Conservation (phyloP, 2,113 vertebrate genomes). For the Sylvia atricapilla region DNA sequence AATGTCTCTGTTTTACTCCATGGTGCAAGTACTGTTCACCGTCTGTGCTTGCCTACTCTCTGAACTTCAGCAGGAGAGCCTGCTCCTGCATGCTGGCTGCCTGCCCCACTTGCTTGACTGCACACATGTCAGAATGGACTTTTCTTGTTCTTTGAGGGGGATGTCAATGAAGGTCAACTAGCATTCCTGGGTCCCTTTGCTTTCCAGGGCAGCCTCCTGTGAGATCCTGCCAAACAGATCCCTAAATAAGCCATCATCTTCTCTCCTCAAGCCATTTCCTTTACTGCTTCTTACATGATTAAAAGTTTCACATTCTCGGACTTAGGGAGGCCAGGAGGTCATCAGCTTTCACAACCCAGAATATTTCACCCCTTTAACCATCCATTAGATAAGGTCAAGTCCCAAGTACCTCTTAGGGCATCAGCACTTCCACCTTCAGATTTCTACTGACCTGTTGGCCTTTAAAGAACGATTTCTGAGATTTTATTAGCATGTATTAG, state of each 20-base stretch:
- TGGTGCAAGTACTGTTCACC: background rate
- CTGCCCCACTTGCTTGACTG: background rate
- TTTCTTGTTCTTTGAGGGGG: background rate
- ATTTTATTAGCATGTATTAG: background rate
- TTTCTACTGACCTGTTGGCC: background rate
- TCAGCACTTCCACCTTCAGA: background rate
- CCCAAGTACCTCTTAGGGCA: background rate
- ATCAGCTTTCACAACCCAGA: background rate
- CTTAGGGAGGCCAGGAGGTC: background rate
- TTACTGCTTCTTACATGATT: background rate
- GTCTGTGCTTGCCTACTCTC: background rate
- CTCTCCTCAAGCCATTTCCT: background rate
- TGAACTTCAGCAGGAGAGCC: background rate
- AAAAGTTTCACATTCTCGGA: background rate
- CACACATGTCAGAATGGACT: background rate
- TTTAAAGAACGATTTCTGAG: background rate
- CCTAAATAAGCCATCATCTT: background rate
- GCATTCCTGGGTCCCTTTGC: background rate
- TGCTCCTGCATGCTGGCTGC: accelerated
- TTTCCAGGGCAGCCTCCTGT: background rate
- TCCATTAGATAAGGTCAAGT: background rate
- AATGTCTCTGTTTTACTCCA: background rate
- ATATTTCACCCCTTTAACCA: background rate
- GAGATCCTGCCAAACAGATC: background rate
- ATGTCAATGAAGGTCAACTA: background rate